phyloP scores from a whole-genome alignment of 2,113 vertebrate genomes.

The Thryonomys swinderianus region DNA sequence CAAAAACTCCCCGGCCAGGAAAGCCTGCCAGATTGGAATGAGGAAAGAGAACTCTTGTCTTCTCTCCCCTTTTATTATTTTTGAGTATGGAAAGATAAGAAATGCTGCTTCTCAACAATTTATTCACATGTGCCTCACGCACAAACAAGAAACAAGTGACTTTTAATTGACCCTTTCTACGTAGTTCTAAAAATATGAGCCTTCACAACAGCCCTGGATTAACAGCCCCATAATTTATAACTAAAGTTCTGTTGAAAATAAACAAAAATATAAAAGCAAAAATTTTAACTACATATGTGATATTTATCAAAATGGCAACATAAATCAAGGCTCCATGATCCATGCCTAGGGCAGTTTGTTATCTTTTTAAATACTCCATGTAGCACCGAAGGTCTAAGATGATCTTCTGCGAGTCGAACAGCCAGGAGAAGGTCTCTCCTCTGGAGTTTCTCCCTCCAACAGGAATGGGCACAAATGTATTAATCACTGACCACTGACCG shows the following conservation, averaged over 20 bases:
- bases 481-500: not conserved
- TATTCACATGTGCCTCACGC: accelerated
- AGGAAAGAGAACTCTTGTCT: not conserved
- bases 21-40: not conserved
- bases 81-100: not conserved
- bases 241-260: not conserved
- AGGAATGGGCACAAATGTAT: not conserved
- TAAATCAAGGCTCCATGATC: not conserved
- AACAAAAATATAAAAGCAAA: not conserved
- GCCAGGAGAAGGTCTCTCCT: not conserved
- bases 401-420: not conserved
- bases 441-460: not conserved
- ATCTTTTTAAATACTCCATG: not conserved
- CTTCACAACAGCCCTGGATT: not conserved
- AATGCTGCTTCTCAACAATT: not conserved
- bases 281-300: not conserved
- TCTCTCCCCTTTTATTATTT: not conserved
- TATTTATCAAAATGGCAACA: not conserved
- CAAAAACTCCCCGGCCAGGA: not conserved
- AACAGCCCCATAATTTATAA: not conserved
- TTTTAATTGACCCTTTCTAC: not conserved
- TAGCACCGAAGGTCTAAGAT: not conserved
- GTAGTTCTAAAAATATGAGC: not conserved
- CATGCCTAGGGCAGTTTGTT: not conserved
- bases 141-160: not conserved